A percentile compares a stretch with the other conserved stretches of the same genome.
Evolutionary conservation across 2,888 invertebrate genomes (phyloP).

Genomic region (Galerucella calmariensis): DNA sequence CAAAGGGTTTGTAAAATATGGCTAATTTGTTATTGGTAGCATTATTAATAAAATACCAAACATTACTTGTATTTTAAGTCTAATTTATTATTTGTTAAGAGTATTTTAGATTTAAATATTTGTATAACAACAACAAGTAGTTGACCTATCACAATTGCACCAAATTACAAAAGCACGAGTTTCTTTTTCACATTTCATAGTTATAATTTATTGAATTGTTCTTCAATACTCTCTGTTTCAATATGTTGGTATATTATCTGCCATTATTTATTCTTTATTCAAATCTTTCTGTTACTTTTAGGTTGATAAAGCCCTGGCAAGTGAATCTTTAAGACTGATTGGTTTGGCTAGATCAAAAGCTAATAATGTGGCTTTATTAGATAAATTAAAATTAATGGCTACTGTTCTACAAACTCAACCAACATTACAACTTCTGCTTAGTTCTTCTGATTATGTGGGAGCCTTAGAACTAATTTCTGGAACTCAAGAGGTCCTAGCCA

Average conservation of each 20-base stretch:
- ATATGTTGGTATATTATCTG: no score
- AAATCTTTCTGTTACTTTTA: not conserved
- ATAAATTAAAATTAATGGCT: conserved; percentile 88
- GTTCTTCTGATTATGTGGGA: conserved; percentile 96
- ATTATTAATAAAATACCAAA: conserved; percentile 55
- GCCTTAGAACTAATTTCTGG: conserved; percentile 96
- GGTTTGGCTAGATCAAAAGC: conserved; percentile 74
- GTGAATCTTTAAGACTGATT: conserved; percentile 82
- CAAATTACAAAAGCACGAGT: no score
- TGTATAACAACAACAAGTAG: no score
- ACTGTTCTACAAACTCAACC: conserved; percentile 98
- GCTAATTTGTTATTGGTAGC: not conserved
- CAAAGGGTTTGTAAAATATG: conserved; percentile 64
- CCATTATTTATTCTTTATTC: no score
- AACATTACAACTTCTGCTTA: conserved; percentile 92
- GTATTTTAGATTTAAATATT: no score
- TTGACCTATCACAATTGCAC: no score
- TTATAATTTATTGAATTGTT: no score
- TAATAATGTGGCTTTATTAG: conserved; percentile 75
- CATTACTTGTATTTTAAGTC: no score
- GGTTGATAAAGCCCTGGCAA: conserved; percentile 81
- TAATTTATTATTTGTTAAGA: no score
- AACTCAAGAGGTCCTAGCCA: conserved; percentile 92
- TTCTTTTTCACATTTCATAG: no score
- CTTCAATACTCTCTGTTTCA: no score